Percentiles rank a stretch among this genome's conserved stretches.
Evolutionary conservation across 2,113 vertebrate species (phyloP).

Genomic region (Xenopus tropicalis): DNA sequence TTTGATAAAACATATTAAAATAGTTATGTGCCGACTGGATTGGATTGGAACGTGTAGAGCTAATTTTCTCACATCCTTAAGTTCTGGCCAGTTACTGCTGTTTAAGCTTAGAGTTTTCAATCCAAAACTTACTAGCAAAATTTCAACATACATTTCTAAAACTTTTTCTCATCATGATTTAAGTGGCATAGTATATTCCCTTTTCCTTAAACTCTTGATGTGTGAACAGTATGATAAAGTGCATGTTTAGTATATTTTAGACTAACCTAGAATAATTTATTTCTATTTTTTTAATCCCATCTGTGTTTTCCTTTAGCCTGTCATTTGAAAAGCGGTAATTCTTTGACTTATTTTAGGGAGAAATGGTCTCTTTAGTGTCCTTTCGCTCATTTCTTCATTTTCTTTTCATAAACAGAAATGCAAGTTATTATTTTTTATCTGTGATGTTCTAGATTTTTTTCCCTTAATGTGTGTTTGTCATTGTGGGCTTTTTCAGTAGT

Average conservation of each 20-base stretch:
- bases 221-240: conserved; percentile 16
- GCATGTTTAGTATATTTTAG: conserved; percentile 41
- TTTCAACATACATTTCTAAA: too few relatives aligned
- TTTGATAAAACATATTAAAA: too few relatives aligned
- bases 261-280: conserved; percentile 39
- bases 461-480: conserved; percentile 65
- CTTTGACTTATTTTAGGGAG: conserved; percentile 61
- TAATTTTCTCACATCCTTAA: too few relatives aligned
- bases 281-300: conserved; percentile 69
- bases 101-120: too few relatives aligned
- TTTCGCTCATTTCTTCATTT: conserved; percentile 49
- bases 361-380: conserved; percentile 53
- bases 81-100: too few relatives aligned
- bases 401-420: conserved; percentile 69
- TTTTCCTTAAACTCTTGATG: neutral
- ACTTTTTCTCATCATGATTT: neutral
- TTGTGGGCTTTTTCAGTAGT: conserved; percentile 54
- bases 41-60: too few relatives aligned
- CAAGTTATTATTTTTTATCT: conserved; percentile 52
- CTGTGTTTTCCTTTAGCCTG: conserved; percentile 80
- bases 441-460: conserved; percentile 64
- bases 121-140: too few relatives aligned
- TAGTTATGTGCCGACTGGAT: too few relatives aligned
- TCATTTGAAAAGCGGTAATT: conserved; percentile 74
- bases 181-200: neutral